phyloP scores from a whole-genome alignment of 2,888 invertebrate species.

The Dromius quadrimaculatus region DNA sequence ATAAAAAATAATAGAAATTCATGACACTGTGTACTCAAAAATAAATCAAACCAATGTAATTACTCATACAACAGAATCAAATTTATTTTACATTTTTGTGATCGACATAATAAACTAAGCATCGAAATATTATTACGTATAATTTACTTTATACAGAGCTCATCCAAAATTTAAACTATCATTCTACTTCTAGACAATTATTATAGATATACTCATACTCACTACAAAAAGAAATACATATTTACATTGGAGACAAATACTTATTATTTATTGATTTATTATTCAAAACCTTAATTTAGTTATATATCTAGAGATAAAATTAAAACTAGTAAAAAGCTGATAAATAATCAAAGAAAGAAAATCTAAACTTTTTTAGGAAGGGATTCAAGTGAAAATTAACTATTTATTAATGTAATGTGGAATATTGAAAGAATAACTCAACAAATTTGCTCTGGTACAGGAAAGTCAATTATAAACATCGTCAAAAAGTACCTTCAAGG shows the following conservation, averaged over 20 bases:
- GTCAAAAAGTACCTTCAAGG: slow-evolving; percentile 37
- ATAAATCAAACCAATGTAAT: background rate
- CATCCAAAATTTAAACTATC: slow-evolving; percentile 17
- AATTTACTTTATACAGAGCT: slow-evolving; percentile 24
- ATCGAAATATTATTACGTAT: slow-evolving; percentile 18
- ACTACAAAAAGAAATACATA: slow-evolving; percentile 35
- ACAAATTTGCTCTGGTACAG: slow-evolving; percentile 5
- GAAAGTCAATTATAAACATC: slow-evolving; percentile 37
- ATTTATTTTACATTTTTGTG: slow-evolving; percentile 50
- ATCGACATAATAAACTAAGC: slow-evolving; percentile 33
- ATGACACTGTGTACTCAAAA: no score
- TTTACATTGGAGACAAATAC: slow-evolving; percentile 28
- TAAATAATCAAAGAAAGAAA: slow-evolving; percentile 7
- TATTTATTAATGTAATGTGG: no score
- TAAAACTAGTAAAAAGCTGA: slow-evolving; percentile 2
- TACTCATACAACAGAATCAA: slow-evolving; percentile 33
- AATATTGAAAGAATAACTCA: background rate
- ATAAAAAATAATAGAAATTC: no score
- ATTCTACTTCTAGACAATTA: slow-evolving; percentile 1
- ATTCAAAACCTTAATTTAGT: background rate
- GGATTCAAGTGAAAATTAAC: no score
- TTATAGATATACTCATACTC: background rate
- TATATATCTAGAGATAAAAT: slow-evolving; percentile 7
- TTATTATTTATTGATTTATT: slow-evolving; percentile 8
- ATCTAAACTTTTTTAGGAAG: no score